Evolutionary conservation across 2,888 invertebrate genomes (phyloP).

Genomic region (Mystacides longicornis): DNA sequence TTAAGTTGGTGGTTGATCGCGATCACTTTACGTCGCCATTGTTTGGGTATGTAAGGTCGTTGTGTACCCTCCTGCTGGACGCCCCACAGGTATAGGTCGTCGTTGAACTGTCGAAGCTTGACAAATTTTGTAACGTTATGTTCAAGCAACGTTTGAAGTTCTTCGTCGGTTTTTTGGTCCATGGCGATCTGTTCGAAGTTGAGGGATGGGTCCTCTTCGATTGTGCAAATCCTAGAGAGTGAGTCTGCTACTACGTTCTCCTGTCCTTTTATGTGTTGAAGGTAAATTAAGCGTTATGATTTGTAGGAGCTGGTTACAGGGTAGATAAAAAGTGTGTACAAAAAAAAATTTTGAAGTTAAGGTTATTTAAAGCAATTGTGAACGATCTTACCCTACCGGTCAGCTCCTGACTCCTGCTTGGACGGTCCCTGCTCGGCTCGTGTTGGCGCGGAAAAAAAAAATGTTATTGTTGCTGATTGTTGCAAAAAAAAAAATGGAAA

Average conservation of each 20-base stretch:
- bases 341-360: no score
- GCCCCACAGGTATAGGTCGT: not conserved
- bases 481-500: no score
- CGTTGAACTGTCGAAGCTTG: no score
- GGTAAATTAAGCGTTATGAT: conserved; percentile 33
- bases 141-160: not conserved
- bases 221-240: conserved; percentile 27
- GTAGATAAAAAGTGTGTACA: no score
- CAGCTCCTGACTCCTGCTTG: no score
- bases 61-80: not conserved
- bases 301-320: no score
- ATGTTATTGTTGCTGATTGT: no score
- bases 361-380: no score
- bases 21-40: conserved; percentile 14
- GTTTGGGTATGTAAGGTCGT: not conserved
- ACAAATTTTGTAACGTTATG: not conserved
- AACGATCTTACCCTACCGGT: no score
- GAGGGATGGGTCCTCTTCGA: not conserved
- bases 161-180: not conserved
- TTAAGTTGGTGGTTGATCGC: conserved; percentile 24
- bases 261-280: conserved; percentile 30
- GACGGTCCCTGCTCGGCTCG: no score
- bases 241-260: conserved; percentile 33
- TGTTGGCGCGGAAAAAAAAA: no score
- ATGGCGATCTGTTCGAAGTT: not conserved